Base-by-base conservation (phyloP, 2,113 vertebrate genomes). In the Trochalopteron elliotii region DNA sequence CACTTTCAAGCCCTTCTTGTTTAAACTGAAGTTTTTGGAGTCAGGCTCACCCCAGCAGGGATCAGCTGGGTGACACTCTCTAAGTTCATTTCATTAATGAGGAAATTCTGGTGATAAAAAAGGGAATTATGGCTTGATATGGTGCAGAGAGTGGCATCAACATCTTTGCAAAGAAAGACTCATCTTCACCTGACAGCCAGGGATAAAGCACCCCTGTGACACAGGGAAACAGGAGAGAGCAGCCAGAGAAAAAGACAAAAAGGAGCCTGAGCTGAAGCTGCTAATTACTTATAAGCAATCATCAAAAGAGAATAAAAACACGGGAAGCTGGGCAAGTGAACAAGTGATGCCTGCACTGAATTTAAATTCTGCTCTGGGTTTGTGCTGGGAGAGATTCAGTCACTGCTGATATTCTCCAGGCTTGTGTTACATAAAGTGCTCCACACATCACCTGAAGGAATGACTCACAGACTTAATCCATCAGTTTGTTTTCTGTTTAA, bases 401-500 rank as follows among this genome's bases (percentile, higher is more conserved):
- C 18, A 1, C 5, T 74, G 87, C 70, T 81, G 76, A 7, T 37
- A 4, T 25, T 87, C 93, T 35, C 56, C 64, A 91, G 87, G 44
- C 77, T 79, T 60, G 70, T 76, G 82, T 86, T 75, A 75, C 14
- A 10, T 76, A 47, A 92, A 92, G 64, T 75, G 77, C 94, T 95
- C 45, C 69, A 72, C 39, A 20, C 47, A 64, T 28, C 76, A 93
- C 91, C 74, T 93, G 70, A 77, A 94, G 78, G 82, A 93, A 82
- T 39, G 76, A 83, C 59, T 91, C 60, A 59, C 39, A 87, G 79
- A 87, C 94, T 93, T 95, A 95, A 95, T 94, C 96, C 21, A 2
- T 14, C 72, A 37, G 20, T 89, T 91, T 93, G 78, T 49, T 96
- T 96, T 83, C 92, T 87, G 64, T 87, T 97, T 95, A 82, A 89